Evolutionary conservation across 2,888 invertebrate genomes (phyloP).

Genomic region (Tinea trinotella): DNA sequence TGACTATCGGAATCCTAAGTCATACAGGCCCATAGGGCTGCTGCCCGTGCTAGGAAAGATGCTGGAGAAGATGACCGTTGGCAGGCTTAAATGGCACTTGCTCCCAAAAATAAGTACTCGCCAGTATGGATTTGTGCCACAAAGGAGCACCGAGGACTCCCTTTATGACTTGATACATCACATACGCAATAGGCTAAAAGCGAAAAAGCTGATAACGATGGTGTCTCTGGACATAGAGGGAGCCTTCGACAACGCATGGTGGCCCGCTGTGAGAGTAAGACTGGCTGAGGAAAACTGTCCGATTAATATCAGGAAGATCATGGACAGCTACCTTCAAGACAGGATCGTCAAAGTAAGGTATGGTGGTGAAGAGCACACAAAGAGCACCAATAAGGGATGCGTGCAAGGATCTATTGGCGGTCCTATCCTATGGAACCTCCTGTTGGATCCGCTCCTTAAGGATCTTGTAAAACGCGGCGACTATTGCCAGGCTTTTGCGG

Average conservation of each 20-base stretch:
- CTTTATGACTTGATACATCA: conserved; percentile 1
- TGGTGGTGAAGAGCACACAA: conserved; percentile 17
- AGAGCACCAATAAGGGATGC: conserved; percentile 21
- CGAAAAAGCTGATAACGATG: too few species aligned
- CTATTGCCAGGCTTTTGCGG: too few species aligned
- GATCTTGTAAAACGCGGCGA: too few species aligned
- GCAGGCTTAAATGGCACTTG: neutral
- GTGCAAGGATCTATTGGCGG: too few species aligned
- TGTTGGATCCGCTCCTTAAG: too few species aligned
- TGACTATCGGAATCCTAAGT: conserved; percentile 17
- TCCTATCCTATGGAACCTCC: too few species aligned
- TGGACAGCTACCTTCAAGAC: conserved; percentile 12
- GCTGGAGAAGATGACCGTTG: neutral
- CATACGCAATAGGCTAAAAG: too few species aligned
- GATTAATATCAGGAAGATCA: neutral
- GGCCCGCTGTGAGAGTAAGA: neutral
- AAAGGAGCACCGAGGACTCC: too few species aligned
- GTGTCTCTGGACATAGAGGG: too few species aligned
- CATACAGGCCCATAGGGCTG: neutral
- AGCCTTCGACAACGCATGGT: neutral
- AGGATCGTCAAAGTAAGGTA: conserved; percentile 20
- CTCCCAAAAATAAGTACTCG: neutral
- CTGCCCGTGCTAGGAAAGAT: neutral
- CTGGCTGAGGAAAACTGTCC: neutral
- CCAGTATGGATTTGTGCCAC: too few species aligned